Evolutionary conservation across 2,797 vertebrate genomes (phyloP).

Genomic region (Girardinus metallicus): DNA sequence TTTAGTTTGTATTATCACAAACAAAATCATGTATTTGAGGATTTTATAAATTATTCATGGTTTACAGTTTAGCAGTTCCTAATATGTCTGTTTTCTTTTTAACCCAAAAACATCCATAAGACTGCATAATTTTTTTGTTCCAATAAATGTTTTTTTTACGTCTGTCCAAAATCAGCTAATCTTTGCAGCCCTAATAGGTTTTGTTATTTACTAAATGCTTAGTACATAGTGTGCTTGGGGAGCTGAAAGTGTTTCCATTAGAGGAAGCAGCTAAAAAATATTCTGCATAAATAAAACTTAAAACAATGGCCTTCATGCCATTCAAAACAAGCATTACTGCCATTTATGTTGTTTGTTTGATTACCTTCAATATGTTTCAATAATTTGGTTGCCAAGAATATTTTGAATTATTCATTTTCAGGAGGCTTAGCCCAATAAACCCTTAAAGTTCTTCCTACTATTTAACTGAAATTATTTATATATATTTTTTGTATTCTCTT

Average conservation of each 20-base stretch:
- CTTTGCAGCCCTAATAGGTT: neutral
- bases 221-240: neutral
- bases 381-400: neutral
- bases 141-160: neutral
- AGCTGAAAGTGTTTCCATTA: neutral
- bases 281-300: neutral
- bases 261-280: neutral
- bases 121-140: neutral
- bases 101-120: neutral
- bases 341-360: neutral
- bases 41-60: neutral
- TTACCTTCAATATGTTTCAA: neutral
- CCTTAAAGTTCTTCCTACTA: neutral
- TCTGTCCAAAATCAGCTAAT: conserved; percentile 7
- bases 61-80: neutral
- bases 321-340: neutral
- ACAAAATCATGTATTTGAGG: neutral
- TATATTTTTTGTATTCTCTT: neutral
- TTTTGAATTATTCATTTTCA: neutral
- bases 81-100: neutral
- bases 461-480: neutral
- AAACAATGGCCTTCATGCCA: neutral
- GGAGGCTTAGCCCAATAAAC: neutral
- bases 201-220: conserved; percentile 6
- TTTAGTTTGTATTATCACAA: conserved; percentile 1